These are phyloP conservation scores for Latrodectus elegans DNA, from an alignment of 2,888 invertebrate genomes.

Conservation along the genomic window DNA sequence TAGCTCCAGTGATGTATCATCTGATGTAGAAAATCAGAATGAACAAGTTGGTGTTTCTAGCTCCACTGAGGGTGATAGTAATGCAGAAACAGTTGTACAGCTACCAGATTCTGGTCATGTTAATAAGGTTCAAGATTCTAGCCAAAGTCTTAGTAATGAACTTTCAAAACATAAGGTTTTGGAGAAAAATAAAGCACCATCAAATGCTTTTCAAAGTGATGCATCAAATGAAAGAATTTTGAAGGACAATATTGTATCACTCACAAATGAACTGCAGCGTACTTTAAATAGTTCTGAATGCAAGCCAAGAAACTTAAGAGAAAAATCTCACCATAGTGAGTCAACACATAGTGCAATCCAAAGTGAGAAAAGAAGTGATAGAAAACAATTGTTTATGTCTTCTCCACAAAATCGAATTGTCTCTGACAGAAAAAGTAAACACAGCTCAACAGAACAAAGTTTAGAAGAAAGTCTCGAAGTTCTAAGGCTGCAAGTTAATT, in stretches of 20 bases:
- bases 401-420: slow-evolving; percentile 15
- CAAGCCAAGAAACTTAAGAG: slow-evolving; percentile 14
- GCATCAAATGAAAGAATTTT: slow-evolving; percentile 17
- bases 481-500: slow-evolving; percentile 69
- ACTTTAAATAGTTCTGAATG: not conserved
- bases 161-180: slow-evolving; percentile 11
- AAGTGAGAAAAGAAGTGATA: slow-evolving; percentile 49
- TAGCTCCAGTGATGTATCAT: slow-evolving; percentile 42
- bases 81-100: slow-evolving; percentile 39
- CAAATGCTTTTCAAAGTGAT: slow-evolving; percentile 25
- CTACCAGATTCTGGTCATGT: slow-evolving; percentile 23
- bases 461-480: slow-evolving; percentile 65
- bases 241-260: slow-evolving; percentile 25
- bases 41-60: slow-evolving; percentile 36
- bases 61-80: slow-evolving; percentile 52
- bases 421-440: slow-evolving; percentile 20
- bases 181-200: slow-evolving; percentile 14
- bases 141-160: slow-evolving; percentile 40
- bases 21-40: slow-evolving; percentile 45
- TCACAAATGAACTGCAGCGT: slow-evolving; percentile 36
- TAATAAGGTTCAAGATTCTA: slow-evolving; percentile 30
- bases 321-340: slow-evolving; percentile 21
- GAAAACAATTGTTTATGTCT: slow-evolving; percentile 25
- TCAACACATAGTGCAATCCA: slow-evolving; percentile 24
- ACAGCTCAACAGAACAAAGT: slow-evolving; percentile 44